Conservation (phyloP, 1,140 invertebrate genomes). For the Babylonia areolata region DNA sequence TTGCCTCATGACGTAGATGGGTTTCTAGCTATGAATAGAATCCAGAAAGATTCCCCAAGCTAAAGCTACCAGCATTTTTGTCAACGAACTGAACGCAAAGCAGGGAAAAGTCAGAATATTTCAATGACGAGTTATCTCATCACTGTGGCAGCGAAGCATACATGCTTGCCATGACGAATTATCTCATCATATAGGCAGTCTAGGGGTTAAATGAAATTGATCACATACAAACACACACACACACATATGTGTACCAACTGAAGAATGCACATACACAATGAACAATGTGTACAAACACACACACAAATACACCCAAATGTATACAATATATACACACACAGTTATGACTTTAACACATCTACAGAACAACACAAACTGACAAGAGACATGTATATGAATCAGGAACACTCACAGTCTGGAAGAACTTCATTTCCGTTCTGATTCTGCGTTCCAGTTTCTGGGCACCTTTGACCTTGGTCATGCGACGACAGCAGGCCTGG, state of each 20-base stretch:
- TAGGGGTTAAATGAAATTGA: too few species aligned
- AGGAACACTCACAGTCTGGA: conserved; percentile 15
- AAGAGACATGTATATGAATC: not conserved
- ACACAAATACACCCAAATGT: not conserved
- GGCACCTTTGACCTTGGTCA: conserved; percentile 4
- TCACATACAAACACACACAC: not conserved
- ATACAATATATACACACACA: not conserved
- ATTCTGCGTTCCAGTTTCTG: conserved; percentile 25
- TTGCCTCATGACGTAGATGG: too few species aligned
- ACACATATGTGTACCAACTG: not conserved
- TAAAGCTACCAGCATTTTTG: too few species aligned
- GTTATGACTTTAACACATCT: not conserved
- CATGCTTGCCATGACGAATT: too few species aligned
- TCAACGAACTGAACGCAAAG: too few species aligned
- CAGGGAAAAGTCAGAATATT: too few species aligned
- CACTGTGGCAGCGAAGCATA: too few species aligned
- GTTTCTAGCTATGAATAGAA: too few species aligned
- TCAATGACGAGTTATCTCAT: too few species aligned
- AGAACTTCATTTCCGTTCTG: conserved; percentile 16
- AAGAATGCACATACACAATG: too few species aligned
- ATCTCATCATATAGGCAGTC: too few species aligned
- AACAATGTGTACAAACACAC: not conserved
- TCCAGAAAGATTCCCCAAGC: too few species aligned
- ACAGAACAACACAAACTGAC: not conserved
- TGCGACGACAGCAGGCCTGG: not conserved